Conservation (phyloP, 2,888 invertebrate genomes). For the Poecilobothrus nobilitatus region DNA sequence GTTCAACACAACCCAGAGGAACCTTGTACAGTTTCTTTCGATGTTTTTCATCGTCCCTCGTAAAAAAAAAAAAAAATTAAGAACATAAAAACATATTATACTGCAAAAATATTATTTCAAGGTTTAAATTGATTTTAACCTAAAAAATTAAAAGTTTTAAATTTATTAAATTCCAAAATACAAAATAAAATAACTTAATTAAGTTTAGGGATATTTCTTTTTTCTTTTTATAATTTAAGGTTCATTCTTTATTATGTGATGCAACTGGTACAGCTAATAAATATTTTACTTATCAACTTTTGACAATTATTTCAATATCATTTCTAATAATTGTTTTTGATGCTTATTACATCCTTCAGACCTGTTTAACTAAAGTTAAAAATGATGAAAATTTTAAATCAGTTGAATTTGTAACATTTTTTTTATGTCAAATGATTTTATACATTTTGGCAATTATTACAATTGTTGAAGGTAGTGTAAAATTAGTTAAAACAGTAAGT, state of each 20-base stretch:
- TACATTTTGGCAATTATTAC: slow-evolving; percentile 41
- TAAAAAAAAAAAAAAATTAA: too few species aligned
- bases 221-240: slow-evolving; percentile 16
- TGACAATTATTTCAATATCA: slow-evolving; percentile 42
- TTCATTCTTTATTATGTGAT: slow-evolving; percentile 41
- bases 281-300: slow-evolving; percentile 42
- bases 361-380: slow-evolving; percentile 37
- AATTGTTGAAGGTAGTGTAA: slow-evolving; percentile 42
- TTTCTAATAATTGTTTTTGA: slow-evolving; percentile 44
- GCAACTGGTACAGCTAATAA: slow-evolving; percentile 42
- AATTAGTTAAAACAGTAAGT: slow-evolving; percentile 37
- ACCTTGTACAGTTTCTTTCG: too few species aligned
- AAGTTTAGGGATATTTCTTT: too few species aligned
- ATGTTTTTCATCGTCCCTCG: too few species aligned
- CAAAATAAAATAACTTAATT: too few species aligned
- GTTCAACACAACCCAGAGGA: too few species aligned
- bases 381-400: slow-evolving; percentile 40
- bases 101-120: too few species aligned
- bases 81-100: too few species aligned
- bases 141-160: too few species aligned
- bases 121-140: too few species aligned
- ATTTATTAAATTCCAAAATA: too few species aligned
- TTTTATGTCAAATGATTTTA: slow-evolving; percentile 42
- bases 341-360: slow-evolving; percentile 43
- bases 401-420: slow-evolving; percentile 41